Evolutionary conservation across 2,113 vertebrate genomes (phyloP), one percentile per base, ranked within the genome.

Genomic region (Caranx ignobilis): DNA sequence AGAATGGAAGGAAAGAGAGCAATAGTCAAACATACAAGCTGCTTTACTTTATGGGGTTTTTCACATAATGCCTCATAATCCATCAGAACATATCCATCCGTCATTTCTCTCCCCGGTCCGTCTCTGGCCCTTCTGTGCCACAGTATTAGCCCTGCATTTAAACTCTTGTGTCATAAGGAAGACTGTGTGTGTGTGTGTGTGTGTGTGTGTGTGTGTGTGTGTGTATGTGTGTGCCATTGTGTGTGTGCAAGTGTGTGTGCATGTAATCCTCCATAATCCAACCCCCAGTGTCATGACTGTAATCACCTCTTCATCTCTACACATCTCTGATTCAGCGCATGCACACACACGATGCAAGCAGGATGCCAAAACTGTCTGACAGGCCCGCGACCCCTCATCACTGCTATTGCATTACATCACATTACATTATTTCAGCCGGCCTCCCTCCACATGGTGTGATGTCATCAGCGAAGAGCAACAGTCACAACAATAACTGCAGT

Each of bases 211-310:
- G 55, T 61, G 67, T 56, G 26, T 50, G 62, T 61, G 75, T 69
- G 8, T 41, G 35, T 70, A 32, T 50, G 31, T 61, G 37, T 77
- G 48, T 35, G 50, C 26, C 26, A 26, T 26, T 26, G 26, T 26
- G 26, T 68, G 69, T 75, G 57, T 66, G 71, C 35, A 35, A 65
- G 35, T 79, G 47, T 88, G 72, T 35, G 32, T 78, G 57, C 71
- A 66, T 89, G 83, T 89, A 93, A 94, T 94, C 92, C 89, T 78
- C 79, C 43, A 47, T 92, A 93, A 93, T 93, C 90, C 91, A 79
- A 18, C 62, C 79, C 79, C 79, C 85, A 83, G 89, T 92, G 87
- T 90, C 83, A 89, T 89, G 86, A 88, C 72, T 87, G 88, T 90
- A 89, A 93, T 93, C 90, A 94, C 83, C 82, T 87, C 83, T 66